Percentiles rank a stretch among this genome's conserved stretches.
Evolutionary conservation across 2,888 invertebrate genomes (phyloP).

Genomic region (Xestobium rufovillosum): DNA sequence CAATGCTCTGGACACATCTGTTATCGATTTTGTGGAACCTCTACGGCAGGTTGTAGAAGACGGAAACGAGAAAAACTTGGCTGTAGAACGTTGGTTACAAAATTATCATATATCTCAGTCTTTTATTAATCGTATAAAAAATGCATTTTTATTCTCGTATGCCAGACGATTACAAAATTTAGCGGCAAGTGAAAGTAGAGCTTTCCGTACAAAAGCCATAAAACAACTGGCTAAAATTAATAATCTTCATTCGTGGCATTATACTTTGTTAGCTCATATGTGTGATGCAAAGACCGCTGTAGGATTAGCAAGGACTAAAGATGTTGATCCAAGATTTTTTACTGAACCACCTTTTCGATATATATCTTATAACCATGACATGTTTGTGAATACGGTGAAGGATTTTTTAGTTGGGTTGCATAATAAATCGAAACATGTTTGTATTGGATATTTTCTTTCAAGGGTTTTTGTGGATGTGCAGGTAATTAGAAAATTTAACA

Average conservation of each 20-base stretch:
- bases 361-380: constrained; percentile 33
- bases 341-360: constrained; percentile 53
- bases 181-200: constrained; percentile 55
- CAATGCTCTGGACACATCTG: constrained; percentile 36
- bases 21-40: constrained; percentile 33
- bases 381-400: constrained; percentile 39
- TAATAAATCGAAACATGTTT: constrained; percentile 41
- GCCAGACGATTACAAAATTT: constrained; percentile 60
- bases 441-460: constrained; percentile 45
- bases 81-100: constrained; percentile 16
- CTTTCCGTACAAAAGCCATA: constrained; percentile 57
- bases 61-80: constrained; percentile 11
- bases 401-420: constrained; percentile 42
- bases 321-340: constrained; percentile 67
- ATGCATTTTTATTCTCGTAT: constrained; percentile 35
- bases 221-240: constrained; percentile 58
- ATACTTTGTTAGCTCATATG: constrained; percentile 65
- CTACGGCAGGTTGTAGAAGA: constrained; percentile 13
- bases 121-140: constrained; percentile 25
- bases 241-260: constrained; percentile 47
- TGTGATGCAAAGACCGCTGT: constrained; percentile 70
- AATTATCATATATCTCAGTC: constrained; percentile 14
- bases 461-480: constrained; percentile 42
- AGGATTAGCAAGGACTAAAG: constrained; percentile 63
- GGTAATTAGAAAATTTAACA: constrained; percentile 30